Base-by-base conservation (phyloP, 1,140 invertebrate species). In the Calliphora vicina region DNA sequence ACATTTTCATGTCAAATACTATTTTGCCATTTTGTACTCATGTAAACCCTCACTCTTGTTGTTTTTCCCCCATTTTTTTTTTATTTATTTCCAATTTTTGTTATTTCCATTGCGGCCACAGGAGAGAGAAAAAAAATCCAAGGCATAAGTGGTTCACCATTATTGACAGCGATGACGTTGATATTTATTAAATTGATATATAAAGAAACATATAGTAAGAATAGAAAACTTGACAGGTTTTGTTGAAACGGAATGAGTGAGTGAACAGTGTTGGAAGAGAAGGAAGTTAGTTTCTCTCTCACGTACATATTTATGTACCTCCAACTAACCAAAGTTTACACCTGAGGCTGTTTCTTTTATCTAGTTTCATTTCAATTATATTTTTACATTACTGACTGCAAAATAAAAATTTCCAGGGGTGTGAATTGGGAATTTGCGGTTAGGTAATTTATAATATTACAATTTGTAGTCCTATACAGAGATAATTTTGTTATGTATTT, bases 171-270 rank as follows among this genome's bases (percentile, higher is more conserved):
- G 20, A 78, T n/a, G 23, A 78, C 42, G 74, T 42, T 78, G 74
- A 78, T 23, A 78, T 78, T 78, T 78, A 78, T 45, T 78, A 45
- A 78, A 78, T 78, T 78, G 74, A 45, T 43, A n/a, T 78, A 43
- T 43, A 43, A 78, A 43, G 35, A 78, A 78, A 35, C 9, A 78
- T 23, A 9, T 10, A 67, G n/a, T 20, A 67, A 23, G 61, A 12
- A 10, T 23, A 67, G 20, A 67, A 67, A 67, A 67, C n/a, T 12
- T 25, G 61, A 67, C 61, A 67, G 10, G 61, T 23, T 67, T 23
- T 25, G 20, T 57, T 17, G 5, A 57, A 57, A 57, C 50, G 50
- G n/a, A n/a, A n/a, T n/a, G n/a, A n/a, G n/a, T n/a, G n/a, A n/a
- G n/a, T n/a, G n/a, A n/a, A n/a, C n/a, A n/a, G n/a, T n/a, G n/a